These are phyloP conservation scores for Caranx ignobilis DNA, from an alignment of 2,113 vertebrate species.

Conservation along the genomic window DNA sequence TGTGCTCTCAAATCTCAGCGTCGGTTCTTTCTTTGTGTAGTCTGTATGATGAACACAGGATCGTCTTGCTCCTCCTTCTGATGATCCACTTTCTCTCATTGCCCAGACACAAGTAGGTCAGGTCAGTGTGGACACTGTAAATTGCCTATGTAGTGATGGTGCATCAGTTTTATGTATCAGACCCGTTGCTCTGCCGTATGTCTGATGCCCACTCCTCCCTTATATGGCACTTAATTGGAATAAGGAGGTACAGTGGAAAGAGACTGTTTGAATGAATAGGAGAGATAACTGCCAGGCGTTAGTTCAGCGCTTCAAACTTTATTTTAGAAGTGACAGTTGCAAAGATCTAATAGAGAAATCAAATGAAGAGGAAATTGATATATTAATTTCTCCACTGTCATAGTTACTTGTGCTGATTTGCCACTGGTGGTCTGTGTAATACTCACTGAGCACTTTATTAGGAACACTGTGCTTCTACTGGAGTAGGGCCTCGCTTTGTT, in stretches of 20 bases:
- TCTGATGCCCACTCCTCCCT: not conserved
- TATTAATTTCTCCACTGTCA: not conserved
- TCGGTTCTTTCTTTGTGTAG: not conserved
- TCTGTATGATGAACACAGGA: conserved; percentile 3
- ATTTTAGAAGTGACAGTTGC: not conserved
- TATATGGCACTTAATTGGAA: not conserved
- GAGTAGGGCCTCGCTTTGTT: not conserved
- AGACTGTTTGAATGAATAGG: not conserved
- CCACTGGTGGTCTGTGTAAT: not conserved
- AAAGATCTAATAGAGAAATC: not conserved
- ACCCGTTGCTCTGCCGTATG: not conserved
- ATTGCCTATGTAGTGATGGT: conserved; percentile 6
- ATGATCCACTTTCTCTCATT: conserved; percentile 32
- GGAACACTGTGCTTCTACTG: not conserved
- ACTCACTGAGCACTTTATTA: not conserved
- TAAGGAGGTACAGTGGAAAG: not conserved
- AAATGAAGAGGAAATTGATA: not conserved
- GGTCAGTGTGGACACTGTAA: conserved; percentile 30
- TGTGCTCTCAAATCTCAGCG: not conserved
- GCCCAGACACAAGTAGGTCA: conserved; percentile 40
- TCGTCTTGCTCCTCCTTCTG: not conserved
- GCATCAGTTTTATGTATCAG: not conserved
- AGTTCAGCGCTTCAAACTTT: not conserved
- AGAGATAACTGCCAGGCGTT: conserved; percentile 8
- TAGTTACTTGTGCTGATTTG: not conserved